These are phyloP conservation scores for Galerucella pusilla DNA, from an alignment of 2,888 invertebrate genomes.

Conservation along the genomic window DNA sequence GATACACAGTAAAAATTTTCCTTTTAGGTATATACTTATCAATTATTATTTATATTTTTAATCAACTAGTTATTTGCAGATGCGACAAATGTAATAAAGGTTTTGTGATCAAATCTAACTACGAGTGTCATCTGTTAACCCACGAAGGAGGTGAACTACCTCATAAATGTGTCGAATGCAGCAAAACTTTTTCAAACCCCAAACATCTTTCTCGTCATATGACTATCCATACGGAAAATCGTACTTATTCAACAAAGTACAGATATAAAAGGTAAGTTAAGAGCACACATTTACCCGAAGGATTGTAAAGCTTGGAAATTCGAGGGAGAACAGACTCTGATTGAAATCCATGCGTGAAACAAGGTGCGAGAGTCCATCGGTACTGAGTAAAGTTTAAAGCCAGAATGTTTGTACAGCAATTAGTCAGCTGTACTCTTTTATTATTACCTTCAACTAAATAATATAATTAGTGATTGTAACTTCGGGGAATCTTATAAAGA, in stretches of 20 bases:
- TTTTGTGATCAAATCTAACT: constrained; percentile 57
- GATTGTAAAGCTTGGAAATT: no score
- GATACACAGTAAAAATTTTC: background rate
- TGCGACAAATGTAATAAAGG: constrained; percentile 57
- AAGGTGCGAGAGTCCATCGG: no score
- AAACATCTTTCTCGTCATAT: constrained; percentile 56
- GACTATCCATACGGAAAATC: constrained; percentile 57
- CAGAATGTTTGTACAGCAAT: no score
- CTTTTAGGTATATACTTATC: constrained; percentile 50
- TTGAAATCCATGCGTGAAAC: no score
- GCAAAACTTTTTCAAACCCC: constrained; percentile 57
- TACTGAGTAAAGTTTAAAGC: no score
- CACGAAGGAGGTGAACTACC: constrained; percentile 52
- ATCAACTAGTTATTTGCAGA: constrained; percentile 43
- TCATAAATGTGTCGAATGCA: constrained; percentile 55
- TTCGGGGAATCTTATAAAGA: no score
- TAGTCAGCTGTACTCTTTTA: no score
- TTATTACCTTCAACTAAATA: no score
- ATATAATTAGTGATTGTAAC: no score
- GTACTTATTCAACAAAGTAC: constrained; percentile 56
- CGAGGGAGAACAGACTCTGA: no score
- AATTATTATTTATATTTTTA: no score
- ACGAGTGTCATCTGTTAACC: constrained; percentile 56
- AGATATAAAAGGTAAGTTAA: constrained; percentile 30
- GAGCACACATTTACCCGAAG: no score